Percentiles rank a stretch among this genome's conserved stretches.
Conservation (phyloP, 2,888 invertebrate genomes). For the Chironomus tentans region DNA sequence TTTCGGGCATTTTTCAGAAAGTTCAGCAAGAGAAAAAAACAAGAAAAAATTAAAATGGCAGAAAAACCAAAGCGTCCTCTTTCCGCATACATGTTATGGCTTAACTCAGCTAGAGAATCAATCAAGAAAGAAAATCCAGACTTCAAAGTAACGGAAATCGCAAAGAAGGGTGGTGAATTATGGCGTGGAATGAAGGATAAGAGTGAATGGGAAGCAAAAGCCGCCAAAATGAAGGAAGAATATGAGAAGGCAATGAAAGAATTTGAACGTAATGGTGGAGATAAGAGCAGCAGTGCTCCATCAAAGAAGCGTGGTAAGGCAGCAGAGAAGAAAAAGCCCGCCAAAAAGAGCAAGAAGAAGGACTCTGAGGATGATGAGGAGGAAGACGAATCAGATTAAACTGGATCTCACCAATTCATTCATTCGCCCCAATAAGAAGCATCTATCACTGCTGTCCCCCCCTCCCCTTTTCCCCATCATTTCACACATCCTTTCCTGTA, state of each 20-base stretch:
- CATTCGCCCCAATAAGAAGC: neutral
- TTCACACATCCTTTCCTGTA: too few species aligned
- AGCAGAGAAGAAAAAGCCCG: neutral
- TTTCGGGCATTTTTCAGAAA: neutral
- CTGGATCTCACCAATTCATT: neutral
- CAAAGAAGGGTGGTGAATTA: conserved; percentile 90
- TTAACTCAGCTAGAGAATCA: conserved; percentile 76
- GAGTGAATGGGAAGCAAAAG: conserved; percentile 42
- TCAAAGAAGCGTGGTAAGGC: conserved; percentile 18
- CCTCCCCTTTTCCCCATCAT: neutral
- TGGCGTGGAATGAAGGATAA: conserved; percentile 89
- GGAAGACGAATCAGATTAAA: conserved; percentile 19
- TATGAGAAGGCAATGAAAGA: conserved; percentile 15
- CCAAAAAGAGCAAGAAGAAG: conserved; percentile 18
- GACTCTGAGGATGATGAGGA: conserved; percentile 16
- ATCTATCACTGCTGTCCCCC: neutral
- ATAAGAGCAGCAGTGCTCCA: neutral
- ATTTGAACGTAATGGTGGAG: conserved; percentile 22
- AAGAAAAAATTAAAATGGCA: conserved; percentile 53
- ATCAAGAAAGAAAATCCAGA: conserved; percentile 89
- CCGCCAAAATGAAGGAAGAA: conserved; percentile 19
- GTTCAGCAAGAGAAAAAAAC: neutral
- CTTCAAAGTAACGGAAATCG: conserved; percentile 82
- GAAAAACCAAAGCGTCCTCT: conserved; percentile 90
- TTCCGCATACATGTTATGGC: conserved; percentile 92